These are phyloP conservation scores for Meghimatium bilineatum DNA, from an alignment of 2,888 invertebrate species.

Conservation along the genomic window DNA sequence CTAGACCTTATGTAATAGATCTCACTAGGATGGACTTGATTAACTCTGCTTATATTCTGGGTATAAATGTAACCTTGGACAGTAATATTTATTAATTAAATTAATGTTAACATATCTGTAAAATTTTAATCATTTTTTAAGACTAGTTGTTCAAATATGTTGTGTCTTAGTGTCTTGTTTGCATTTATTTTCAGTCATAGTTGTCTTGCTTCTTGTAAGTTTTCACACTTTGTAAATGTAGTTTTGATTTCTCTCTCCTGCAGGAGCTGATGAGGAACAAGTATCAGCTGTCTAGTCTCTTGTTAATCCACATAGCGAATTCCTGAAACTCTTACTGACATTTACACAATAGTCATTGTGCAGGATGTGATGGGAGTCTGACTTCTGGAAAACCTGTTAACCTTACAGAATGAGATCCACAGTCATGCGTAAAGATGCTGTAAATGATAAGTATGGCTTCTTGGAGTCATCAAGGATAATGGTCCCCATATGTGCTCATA, in stretches of 20 bases:
- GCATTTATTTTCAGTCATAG: too few species aligned
- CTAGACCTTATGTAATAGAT: too few species aligned
- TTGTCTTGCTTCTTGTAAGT: background rate
- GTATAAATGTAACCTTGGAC: too few species aligned
- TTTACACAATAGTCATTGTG: background rate
- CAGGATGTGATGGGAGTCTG: background rate
- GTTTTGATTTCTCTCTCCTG: constrained; percentile 21
- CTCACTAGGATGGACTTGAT: too few species aligned
- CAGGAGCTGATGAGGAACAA: constrained; percentile 66
- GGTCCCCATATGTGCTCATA: background rate
- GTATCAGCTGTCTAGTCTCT: constrained; percentile 66
- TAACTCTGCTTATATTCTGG: too few species aligned
- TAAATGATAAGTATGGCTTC: background rate
- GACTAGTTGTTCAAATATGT: too few species aligned
- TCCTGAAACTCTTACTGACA: background rate
- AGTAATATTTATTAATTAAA: too few species aligned
- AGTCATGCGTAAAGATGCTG: background rate
- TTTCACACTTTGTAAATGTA: background rate
- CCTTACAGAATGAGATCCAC: background rate
- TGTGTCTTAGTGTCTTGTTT: too few species aligned
- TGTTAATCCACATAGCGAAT: background rate
- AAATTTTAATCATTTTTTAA: too few species aligned
- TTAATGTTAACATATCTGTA: too few species aligned
- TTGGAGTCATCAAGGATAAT: background rate
- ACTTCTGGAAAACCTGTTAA: background rate